These are phyloP conservation scores for Stichopus horrens DNA, from an alignment of 53 echinoderm and acorn worm genomes.

Conservation along the genomic window DNA sequence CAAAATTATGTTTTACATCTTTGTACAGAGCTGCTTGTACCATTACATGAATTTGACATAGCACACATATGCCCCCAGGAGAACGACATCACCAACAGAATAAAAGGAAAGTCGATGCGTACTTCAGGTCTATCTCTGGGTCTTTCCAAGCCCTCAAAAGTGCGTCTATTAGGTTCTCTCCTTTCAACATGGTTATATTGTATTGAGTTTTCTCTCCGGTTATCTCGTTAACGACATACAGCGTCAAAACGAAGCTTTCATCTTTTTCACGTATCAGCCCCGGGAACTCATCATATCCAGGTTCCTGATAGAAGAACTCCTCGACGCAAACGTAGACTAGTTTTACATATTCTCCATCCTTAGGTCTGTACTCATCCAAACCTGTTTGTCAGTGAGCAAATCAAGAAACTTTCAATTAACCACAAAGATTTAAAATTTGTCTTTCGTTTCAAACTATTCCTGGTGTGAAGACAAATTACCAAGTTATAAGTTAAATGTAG, in stretches of 20 bases:
- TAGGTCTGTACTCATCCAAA: not conserved
- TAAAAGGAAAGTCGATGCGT: not conserved
- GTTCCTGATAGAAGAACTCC: not conserved
- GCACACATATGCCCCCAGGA: too few species aligned
- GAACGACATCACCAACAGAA: too few species aligned
- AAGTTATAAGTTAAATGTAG: too few species aligned
- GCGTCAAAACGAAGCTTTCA: not conserved
- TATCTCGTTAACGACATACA: not conserved
- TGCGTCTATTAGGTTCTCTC: not conserved
- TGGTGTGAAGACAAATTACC: too few species aligned
- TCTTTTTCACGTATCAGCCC: not conserved
- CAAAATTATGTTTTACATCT: too few species aligned
- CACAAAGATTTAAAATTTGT: too few species aligned
- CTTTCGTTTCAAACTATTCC: too few species aligned
- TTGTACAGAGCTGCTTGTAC: too few species aligned
- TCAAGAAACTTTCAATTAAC: not conserved
- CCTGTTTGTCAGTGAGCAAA: not conserved
- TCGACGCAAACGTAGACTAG: not conserved
- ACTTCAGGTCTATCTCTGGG: conserved; percentile 2
- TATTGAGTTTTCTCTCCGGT: not conserved
- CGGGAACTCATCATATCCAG: not conserved
- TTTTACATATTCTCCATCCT: not conserved
- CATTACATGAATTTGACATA: too few species aligned
- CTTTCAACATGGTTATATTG: not conserved
- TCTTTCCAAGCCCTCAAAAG: conserved; percentile 23